A percentile compares a stretch with the other conserved stretches of the same genome.
phyloP scores from a whole-genome alignment of 1,140 invertebrate genomes.

The Lethrus apterus region DNA sequence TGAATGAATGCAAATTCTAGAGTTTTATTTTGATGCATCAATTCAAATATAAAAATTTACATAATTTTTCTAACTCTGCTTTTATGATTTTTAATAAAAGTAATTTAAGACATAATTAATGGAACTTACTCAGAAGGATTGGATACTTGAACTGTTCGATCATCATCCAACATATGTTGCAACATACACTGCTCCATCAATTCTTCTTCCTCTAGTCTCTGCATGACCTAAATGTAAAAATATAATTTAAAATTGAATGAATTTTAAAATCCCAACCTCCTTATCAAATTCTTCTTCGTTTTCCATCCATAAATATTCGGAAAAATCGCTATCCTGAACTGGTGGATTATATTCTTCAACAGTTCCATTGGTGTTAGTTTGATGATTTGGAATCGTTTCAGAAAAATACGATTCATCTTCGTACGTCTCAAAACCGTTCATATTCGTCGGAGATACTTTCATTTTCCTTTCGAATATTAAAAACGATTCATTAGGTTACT shows the following conservation, averaged over 20 bases:
- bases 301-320: constrained; percentile 88
- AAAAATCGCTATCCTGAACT: constrained; percentile 60
- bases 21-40: no score
- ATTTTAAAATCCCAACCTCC: constrained; percentile 62
- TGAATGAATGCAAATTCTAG: no score
- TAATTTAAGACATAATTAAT: constrained; percentile 9
- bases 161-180: constrained; percentile 73
- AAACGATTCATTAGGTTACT: not conserved
- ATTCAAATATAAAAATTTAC: no score
- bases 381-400: constrained; percentile 16
- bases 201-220: constrained; percentile 78
- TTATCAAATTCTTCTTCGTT: constrained; percentile 84
- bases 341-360: constrained; percentile 10
- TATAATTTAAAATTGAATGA: not conserved
- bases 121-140: constrained; percentile 21
- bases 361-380: constrained; percentile 13
- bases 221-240: constrained; percentile 57
- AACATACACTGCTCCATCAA: constrained; percentile 74
- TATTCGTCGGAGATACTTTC: constrained; percentile 22
- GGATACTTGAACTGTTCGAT: constrained; percentile 19
- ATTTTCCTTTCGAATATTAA: constrained; percentile 7
- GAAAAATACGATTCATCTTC: constrained; percentile 21
- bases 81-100: no score
- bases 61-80: no score
- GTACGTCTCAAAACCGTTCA: constrained; percentile 20